Conservation (phyloP, 2,113 vertebrate species). For the Xerus inauris region DNA sequence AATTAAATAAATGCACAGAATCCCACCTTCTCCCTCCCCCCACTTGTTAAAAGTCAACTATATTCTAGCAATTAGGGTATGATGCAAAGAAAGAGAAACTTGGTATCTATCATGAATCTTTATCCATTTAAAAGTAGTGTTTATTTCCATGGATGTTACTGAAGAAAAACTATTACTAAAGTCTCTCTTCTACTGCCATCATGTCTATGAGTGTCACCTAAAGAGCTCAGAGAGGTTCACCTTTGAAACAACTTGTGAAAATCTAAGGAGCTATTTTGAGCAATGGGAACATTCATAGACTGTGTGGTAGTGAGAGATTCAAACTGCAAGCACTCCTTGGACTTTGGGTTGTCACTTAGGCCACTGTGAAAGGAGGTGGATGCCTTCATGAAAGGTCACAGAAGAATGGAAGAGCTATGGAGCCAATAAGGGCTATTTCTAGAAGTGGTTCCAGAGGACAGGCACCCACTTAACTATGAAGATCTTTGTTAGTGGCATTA, state of each 20-base stretch:
- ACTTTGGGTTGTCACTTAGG: neutral
- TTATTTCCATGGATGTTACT: neutral
- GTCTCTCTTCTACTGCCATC: neutral
- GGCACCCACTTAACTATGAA: neutral
- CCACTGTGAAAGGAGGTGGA: neutral
- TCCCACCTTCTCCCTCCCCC: fast-evolving
- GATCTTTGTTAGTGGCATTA: neutral
- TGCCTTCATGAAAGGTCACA: neutral
- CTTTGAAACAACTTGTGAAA: neutral
- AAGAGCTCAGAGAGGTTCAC: neutral
- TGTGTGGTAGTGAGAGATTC: neutral
- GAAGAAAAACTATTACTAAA: neutral
- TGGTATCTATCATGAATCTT: neutral
- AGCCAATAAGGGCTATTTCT: neutral
- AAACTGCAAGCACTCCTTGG: neutral
- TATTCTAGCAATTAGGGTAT: neutral
- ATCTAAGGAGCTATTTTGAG: neutral
- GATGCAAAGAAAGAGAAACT: neutral
- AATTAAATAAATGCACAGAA: neutral
- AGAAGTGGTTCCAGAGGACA: neutral
- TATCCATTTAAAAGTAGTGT: neutral
- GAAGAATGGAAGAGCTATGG: neutral
- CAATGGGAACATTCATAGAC: neutral
- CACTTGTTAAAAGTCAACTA: neutral
- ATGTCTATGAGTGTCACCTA: neutral